Percentiles rank a stretch among this genome's conserved stretches.
phyloP scores from a whole-genome alignment of 2,113 vertebrate genomes.

The Ciconia stormi region DNA sequence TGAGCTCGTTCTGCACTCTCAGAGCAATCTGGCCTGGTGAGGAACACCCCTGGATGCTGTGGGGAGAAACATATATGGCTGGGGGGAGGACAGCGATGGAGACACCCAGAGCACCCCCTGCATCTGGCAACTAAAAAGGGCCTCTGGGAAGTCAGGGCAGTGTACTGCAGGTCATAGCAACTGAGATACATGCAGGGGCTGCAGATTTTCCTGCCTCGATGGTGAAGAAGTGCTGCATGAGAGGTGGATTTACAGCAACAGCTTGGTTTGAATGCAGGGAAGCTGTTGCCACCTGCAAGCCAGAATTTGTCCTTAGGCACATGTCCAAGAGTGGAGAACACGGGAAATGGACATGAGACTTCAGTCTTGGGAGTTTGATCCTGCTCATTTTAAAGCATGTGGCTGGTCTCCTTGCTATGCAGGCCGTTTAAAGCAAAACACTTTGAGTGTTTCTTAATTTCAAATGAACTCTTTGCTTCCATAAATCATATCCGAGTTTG shows the following conservation, averaged over 20 bases:
- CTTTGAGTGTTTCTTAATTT: background rate
- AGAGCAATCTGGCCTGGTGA: background rate
- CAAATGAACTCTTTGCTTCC: background rate
- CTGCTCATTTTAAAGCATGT: background rate
- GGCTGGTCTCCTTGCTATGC: background rate
- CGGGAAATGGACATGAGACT: fast-evolving
- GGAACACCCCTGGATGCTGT: background rate
- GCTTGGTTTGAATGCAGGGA: background rate
- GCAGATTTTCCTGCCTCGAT: background rate
- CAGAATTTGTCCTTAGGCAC: background rate
- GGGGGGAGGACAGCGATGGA: background rate
- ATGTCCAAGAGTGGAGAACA: background rate
- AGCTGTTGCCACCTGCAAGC: background rate
- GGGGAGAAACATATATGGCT: background rate
- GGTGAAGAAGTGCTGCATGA: background rate
- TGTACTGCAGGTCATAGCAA: fast-evolving
- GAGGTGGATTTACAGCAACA: background rate
- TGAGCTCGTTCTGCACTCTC: background rate
- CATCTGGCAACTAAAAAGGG: background rate
- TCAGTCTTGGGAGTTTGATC: background rate
- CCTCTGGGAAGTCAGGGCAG: background rate
- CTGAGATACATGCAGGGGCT: background rate
- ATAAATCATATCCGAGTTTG: background rate
- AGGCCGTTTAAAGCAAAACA: background rate
- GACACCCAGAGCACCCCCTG: background rate